Base-by-base conservation (phyloP, 2,113 vertebrate species). In the Ursus arctos region DNA sequence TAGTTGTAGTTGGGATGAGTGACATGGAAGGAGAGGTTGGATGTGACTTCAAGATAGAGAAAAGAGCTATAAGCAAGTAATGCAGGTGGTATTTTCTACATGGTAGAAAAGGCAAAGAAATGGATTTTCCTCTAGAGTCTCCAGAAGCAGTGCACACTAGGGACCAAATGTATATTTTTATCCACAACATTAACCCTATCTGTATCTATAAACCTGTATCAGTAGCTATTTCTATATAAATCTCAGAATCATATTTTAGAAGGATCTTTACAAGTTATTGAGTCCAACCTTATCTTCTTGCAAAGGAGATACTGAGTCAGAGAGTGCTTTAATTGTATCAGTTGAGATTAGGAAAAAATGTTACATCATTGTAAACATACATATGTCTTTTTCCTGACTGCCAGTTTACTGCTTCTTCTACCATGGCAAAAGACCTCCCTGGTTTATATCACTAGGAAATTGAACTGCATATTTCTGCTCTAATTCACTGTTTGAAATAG, bases 401-500 rank as follows among this genome's bases (percentile, higher is more conserved):
- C 36, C 22, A 49, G 18, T 31, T 92, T 53, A 89, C 22, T 77
- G 53, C 3, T 79, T 36, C 47, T 77, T 93, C 49, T 76, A 21
- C 18, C 18, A 90, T 15, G 10, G 36, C 24, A 49, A 71, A 57
- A 83, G 11, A n/a, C 31, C 4, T 63, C 10, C 49, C 9, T 71
- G 43, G 36, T 49, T 43, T 55, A 80, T 33, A 90, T 83, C 28
- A 77, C 57, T 36, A 72, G 16, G 31, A 94, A 96, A 61, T 31
- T 76, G n/a, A 91, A 51, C 43, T 71, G 11, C 31, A 49, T 63
- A 74, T 55, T 90, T 92, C 74, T 93, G 61, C 81, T 95, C 47
- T 90, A 96, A 96, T 88, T 90, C 88, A 93, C 22, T 69, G 13
- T 51, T 89, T 36, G 26, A 96, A 94, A 84, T 79, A 24, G 22